Conservation (phyloP, 2,888 invertebrate species). For the Ectobius pallidus region DNA sequence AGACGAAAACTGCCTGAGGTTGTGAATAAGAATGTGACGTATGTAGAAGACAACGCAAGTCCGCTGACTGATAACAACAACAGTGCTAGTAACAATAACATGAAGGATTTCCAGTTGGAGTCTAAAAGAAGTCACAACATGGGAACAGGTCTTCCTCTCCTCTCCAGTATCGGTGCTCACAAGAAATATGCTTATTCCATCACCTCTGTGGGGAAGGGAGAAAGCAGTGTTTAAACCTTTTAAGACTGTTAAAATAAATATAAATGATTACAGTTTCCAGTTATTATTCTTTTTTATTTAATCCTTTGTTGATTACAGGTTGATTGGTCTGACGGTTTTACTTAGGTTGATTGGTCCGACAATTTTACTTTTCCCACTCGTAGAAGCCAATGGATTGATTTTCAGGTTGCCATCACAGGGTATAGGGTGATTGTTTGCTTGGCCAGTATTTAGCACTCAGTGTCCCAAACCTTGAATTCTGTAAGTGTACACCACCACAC, state of each 20-base stretch:
- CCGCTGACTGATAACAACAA: constrained; percentile 34
- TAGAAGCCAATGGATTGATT: no score
- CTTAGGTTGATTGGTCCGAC: no score
- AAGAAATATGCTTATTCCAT: constrained; percentile 43
- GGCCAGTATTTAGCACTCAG: no score
- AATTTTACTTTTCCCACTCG: no score
- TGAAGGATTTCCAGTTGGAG: constrained; percentile 27
- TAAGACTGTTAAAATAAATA: neutral
- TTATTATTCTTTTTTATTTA: no score
- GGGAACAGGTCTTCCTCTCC: constrained; percentile 34
- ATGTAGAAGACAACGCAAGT: constrained; percentile 20
- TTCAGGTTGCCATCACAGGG: no score
- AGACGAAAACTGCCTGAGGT: neutral
- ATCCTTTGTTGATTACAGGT: no score
- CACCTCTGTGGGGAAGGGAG: constrained; percentile 44
- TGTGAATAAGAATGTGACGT: neutral
- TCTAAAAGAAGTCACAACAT: constrained; percentile 15
- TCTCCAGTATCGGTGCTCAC: constrained; percentile 33
- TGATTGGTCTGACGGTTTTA: no score
- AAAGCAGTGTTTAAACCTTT: constrained; percentile 44
- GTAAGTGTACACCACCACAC: no score
- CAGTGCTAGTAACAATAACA: constrained; percentile 35
- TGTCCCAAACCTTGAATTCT: no score
- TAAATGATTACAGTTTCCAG: neutral
- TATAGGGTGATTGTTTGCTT: no score